phyloP scores from a whole-genome alignment of 2,888 invertebrate species.

The Lasioglossum lativentre region DNA sequence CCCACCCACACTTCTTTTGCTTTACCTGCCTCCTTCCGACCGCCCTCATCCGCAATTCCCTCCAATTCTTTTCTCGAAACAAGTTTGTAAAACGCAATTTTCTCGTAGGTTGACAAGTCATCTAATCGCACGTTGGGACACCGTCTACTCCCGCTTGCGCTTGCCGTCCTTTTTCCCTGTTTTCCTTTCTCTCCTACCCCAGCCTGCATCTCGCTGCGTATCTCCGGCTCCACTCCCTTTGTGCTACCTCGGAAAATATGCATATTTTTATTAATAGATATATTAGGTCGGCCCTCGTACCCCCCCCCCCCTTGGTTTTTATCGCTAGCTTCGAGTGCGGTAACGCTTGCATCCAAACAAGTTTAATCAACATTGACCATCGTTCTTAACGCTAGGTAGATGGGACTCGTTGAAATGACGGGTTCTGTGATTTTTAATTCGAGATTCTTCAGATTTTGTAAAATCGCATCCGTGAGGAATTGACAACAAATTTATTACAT shows the following conservation, averaged over 20 bases:
- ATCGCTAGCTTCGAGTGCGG: too few species aligned
- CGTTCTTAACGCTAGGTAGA: too few species aligned
- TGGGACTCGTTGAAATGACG: too few species aligned
- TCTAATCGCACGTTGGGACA: constrained; percentile 85
- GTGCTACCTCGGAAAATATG: constrained; percentile 1
- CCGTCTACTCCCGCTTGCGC: constrained; percentile 41
- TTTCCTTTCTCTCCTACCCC: constrained; percentile 37
- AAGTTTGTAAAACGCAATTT: constrained; percentile 87
- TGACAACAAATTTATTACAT: too few species aligned
- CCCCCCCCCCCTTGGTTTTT: too few species aligned
- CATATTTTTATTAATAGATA: not conserved
- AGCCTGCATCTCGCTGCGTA: constrained; percentile 34
- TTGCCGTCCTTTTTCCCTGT: constrained; percentile 16
- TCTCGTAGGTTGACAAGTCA: constrained; percentile 87
- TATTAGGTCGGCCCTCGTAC: not conserved
- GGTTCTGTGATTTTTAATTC: too few species aligned
- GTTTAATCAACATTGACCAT: too few species aligned
- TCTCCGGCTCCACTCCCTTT: constrained; percentile 14
- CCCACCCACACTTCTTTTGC: constrained; percentile 72
- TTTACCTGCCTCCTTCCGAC: constrained; percentile 73
- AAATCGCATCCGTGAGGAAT: too few species aligned
- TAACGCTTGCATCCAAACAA: too few species aligned
- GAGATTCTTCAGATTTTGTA: too few species aligned
- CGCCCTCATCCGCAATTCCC: constrained; percentile 85
- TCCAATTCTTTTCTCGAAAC: constrained; percentile 87